These are phyloP conservation scores for Polypterus senegalus DNA, from an alignment of 2,113 vertebrate species.

Conservation along the genomic window DNA sequence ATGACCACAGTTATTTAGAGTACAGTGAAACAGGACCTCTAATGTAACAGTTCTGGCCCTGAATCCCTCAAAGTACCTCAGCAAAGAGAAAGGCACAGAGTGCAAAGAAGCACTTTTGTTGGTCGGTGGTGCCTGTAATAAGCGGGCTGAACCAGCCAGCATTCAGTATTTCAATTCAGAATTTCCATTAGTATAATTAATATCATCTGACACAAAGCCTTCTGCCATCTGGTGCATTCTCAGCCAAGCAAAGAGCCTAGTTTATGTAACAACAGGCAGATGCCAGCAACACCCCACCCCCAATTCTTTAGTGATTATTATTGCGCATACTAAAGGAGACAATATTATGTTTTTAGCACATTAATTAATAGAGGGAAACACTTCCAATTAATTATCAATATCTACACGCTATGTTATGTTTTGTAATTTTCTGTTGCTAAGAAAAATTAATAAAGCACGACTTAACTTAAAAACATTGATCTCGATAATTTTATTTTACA, in stretches of 20 bases:
- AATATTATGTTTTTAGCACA: too few relatives aligned
- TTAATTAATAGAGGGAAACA: not conserved
- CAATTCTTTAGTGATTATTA: not conserved
- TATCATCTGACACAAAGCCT: constrained; percentile 2
- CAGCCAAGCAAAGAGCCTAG: not conserved
- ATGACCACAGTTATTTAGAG: too few relatives aligned
- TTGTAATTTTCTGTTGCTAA: not conserved
- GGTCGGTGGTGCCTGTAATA: not conserved
- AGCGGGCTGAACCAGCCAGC: not conserved
- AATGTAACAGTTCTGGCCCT: too few relatives aligned
- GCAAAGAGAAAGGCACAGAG: not conserved
- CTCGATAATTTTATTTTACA: too few relatives aligned
- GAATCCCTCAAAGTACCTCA: not conserved
- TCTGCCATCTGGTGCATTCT: not conserved
- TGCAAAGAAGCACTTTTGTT: not conserved
- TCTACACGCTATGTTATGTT: not conserved
- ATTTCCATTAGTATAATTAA: constrained; percentile 4
- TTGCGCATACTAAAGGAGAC: not conserved
- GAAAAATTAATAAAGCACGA: not conserved
- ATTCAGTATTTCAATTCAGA: not conserved
- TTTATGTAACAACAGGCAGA: not conserved
- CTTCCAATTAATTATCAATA: not conserved
- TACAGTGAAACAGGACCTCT: too few relatives aligned
- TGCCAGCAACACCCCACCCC: not conserved
- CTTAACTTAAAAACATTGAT: not conserved